Conservation (phyloP, 2,797 vertebrate species). For the Neosilurus mollespiculum region DNA sequence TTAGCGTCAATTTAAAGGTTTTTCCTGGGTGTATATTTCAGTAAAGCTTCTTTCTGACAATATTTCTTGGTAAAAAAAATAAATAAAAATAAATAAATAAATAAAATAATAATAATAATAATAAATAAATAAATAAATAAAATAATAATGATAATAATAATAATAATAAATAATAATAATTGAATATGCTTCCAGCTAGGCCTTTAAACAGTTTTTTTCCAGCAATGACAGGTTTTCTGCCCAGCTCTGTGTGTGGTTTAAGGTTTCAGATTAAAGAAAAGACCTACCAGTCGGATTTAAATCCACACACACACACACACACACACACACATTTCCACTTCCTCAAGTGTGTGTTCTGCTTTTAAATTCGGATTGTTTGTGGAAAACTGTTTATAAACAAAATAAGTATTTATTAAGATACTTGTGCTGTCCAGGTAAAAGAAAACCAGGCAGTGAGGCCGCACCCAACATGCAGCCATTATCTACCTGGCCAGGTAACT, state of each 20-base stretch:
- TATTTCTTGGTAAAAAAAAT: not conserved
- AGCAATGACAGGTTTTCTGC: not conserved
- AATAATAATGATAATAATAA: too few relatives aligned
- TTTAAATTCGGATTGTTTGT: not conserved
- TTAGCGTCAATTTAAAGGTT: too few relatives aligned
- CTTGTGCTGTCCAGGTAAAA: not conserved
- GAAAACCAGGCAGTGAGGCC: conserved; percentile 3
- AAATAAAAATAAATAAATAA: too few relatives aligned
- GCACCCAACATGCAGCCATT: conserved; percentile 7
- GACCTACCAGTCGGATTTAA: not conserved
- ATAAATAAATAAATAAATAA: too few relatives aligned
- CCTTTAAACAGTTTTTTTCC: not conserved
- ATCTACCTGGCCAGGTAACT: conserved; percentile 5
- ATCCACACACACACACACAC: too few relatives aligned
- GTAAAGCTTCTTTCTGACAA: not conserved
- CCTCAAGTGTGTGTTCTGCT: too few relatives aligned
- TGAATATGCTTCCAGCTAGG: not conserved
- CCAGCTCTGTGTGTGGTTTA: not conserved
- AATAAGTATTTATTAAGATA: not conserved
- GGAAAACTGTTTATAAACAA: not conserved
- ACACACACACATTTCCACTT: too few relatives aligned
- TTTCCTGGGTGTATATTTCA: not conserved
- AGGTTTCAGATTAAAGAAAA: not conserved
- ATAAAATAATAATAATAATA: too few relatives aligned
- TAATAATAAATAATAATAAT: too few relatives aligned